phyloP scores from a whole-genome alignment of 2,797 vertebrate genomes.

The Phylloscopus collybita region DNA sequence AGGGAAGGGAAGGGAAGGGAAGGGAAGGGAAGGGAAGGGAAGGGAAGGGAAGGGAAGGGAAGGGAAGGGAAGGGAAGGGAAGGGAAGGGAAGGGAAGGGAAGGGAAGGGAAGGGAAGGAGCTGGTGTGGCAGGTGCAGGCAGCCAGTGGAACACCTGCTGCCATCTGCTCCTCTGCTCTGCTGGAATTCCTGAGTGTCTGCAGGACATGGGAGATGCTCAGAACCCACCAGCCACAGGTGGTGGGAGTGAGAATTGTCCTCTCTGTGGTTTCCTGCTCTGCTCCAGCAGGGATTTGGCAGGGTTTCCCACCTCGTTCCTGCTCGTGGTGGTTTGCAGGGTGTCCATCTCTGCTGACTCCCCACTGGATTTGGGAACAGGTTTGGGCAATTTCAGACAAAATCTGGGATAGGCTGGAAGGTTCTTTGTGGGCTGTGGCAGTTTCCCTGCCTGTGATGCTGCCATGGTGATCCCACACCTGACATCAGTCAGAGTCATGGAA shows the following conservation, averaged over 20 bases:
- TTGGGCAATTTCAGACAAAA: not conserved
- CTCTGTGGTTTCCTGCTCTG: not conserved
- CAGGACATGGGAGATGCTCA: not conserved
- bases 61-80: no score
- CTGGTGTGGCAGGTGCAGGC: conserved; percentile 37
- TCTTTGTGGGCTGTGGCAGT: not conserved
- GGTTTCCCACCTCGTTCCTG: accelerated
- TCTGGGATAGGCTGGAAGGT: not conserved
- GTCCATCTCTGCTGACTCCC: not conserved
- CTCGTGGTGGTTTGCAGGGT: accelerated
- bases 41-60: not conserved
- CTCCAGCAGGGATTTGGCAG: not conserved
- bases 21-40: no score
- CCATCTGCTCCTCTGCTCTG: conserved; percentile 36
- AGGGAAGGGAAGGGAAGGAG: not conserved
- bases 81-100: no score
- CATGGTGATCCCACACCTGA: not conserved
- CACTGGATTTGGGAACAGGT: accelerated
- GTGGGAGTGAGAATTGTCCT: not conserved
- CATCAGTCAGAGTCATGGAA: not conserved
- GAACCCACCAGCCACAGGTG: accelerated
- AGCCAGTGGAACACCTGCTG: conserved; percentile 36
- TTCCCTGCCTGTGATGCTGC: not conserved
- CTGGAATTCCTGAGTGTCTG: not conserved
- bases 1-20: no score